phyloP scores from a whole-genome alignment of 2,113 vertebrate species.

The Prochilodus magdalenae region DNA sequence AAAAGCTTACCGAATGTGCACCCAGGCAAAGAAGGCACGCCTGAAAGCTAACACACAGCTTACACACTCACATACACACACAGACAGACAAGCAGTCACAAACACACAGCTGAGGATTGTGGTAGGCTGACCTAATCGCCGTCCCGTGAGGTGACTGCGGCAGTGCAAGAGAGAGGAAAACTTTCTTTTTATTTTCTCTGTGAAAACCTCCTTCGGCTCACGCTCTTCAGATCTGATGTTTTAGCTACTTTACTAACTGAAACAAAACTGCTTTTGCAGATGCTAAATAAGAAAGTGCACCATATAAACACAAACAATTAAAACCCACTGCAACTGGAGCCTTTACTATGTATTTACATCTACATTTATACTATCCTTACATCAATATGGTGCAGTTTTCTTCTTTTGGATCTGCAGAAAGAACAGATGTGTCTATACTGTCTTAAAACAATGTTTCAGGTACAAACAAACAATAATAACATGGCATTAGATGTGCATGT shows the following conservation, averaged over 20 bases:
- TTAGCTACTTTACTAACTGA: background rate
- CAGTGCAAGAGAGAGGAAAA: slow-evolving; percentile 9
- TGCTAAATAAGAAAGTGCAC: background rate
- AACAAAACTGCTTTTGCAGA: background rate
- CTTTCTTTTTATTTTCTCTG: background rate
- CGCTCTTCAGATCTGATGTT: background rate
- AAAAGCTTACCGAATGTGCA: background rate
- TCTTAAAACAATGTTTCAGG: too few species aligned
- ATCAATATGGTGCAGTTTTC: background rate
- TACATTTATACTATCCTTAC: background rate
- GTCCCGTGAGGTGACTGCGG: background rate
- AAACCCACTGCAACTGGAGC: too few species aligned
- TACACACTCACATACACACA: background rate
- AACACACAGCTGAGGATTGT: too few species aligned
- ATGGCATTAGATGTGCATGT: background rate
- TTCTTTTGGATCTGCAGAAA: background rate
- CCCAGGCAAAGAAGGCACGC: slow-evolving; percentile 33
- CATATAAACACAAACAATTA: background rate
- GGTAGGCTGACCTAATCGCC: slow-evolving; percentile 2
- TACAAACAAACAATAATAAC: background rate
- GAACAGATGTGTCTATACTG: background rate
- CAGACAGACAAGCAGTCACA: too few species aligned
- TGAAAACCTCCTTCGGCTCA: background rate
- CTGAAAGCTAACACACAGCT: background rate
- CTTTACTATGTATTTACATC: background rate